Base-by-base conservation (phyloP, 2,113 vertebrate genomes). In the Mustela lutreola region DNA sequence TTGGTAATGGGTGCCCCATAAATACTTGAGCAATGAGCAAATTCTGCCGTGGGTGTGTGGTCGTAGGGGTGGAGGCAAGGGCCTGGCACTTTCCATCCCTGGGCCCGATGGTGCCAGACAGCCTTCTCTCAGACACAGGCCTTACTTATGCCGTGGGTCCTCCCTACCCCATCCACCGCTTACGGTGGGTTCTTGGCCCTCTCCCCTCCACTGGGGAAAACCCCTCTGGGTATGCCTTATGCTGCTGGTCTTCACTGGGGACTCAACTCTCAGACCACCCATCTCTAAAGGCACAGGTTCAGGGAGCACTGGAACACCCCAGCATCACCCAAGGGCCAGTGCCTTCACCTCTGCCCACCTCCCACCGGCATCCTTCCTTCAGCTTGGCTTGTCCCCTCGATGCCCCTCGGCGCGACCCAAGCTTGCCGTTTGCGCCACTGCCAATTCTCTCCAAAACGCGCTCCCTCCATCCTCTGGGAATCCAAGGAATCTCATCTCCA, bases 391-490 rank as follows among this genome's bases (percentile, higher is more conserved):
- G 36, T 45, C 28, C 16, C 90, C n/a, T 33, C 7, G 26, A 26
- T 2, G 10, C 2, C 76, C 15, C 89, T 42, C n/a, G 7, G 22
- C 33, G n/a, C 22, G 7, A 33, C 78, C 76, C 39, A 28, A 6
- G 10, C 33, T 28, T 53, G 24, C 53, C 26, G 4, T 82, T 39
- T 58, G 45, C 8, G n/a, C 81, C 15, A n/a, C 31, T 5, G 50
- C n/a, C 80, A 53, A 15, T 45, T 63, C 71, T 28, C 28, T 63
- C 39, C 90, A 16, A 22, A 73, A 31, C 10, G 0, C 14, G 73
- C 60, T 53, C 60, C 89, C 53, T 53, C 75, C 24, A 0, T 24
- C 45, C 56, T 71, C 65, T 58, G 86, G 93, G 97, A 96, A 92
- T 63, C 36, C 36, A 4, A 31, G 58, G 86, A 15, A 73, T 62